phyloP scores from a whole-genome alignment of 2,888 invertebrate genomes.

The Netelia inedita region DNA sequence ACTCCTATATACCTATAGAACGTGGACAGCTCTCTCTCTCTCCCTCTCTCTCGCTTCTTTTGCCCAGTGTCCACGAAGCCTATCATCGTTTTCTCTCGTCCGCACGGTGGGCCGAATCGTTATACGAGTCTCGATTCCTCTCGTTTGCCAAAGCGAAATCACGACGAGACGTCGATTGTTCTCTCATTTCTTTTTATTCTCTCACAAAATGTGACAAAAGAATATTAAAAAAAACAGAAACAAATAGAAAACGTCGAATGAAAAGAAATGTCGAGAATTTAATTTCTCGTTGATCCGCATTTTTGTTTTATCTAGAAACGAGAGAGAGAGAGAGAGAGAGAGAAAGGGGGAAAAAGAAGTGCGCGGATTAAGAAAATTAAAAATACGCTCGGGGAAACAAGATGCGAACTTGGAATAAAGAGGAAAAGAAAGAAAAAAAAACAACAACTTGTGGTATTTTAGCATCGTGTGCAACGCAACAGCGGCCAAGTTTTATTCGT shows the following conservation, averaged over 20 bases:
- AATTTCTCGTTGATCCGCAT: neutral
- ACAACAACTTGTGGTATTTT: conserved; percentile 75
- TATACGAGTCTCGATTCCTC: conserved; percentile 11
- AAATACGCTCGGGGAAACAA: neutral
- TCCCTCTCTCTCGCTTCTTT: conserved; percentile 11
- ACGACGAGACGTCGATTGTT: neutral
- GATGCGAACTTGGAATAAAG: conserved; percentile 19
- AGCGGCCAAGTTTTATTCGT: conserved; percentile 76
- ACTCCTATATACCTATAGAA: neutral
- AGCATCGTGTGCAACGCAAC: conserved; percentile 49
- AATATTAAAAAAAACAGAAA: conserved; percentile 1
- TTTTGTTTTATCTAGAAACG: neutral
- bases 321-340: neutral
- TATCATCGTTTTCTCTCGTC: conserved; percentile 50
- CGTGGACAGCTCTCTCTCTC: neutral
- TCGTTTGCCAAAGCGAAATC: conserved; percentile 16
- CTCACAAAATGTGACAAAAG: neutral
- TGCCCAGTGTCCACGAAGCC: conserved; percentile 34
- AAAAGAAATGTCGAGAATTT: neutral
- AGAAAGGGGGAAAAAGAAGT: neutral
- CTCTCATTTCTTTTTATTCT: neutral
- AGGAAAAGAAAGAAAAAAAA: conserved; percentile 70
- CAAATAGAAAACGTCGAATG: neutral
- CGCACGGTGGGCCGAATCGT: conserved; percentile 31
- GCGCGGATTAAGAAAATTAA: neutral